Percentiles rank a stretch among this genome's conserved stretches.
Conservation (phyloP, 2,888 invertebrate species). For the Eristalis intricaria region DNA sequence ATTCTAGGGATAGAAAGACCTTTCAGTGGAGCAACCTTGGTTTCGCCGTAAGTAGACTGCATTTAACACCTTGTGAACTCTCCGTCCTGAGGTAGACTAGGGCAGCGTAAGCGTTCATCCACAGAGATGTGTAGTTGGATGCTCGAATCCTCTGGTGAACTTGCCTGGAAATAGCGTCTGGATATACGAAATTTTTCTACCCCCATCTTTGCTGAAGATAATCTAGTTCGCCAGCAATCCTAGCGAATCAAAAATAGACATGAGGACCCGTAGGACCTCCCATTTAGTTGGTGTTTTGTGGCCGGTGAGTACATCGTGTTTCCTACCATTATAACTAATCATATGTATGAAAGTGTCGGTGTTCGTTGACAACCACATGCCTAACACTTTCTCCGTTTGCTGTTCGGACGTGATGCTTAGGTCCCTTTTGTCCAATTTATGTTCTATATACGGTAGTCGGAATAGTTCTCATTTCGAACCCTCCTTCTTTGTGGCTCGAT, state of each 20-base stretch:
- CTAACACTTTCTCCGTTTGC: conserved; percentile 49
- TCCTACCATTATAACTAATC: conserved; percentile 21
- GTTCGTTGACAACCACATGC: conserved; percentile 59
- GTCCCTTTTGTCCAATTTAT: not conserved
- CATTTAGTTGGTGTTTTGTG: conserved; percentile 69
- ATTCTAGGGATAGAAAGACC: not conserved
- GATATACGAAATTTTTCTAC: not conserved
- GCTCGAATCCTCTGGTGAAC: not conserved
- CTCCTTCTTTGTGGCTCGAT: not conserved
- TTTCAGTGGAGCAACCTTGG: not conserved
- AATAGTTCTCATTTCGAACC: not conserved
- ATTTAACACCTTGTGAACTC: not conserved
- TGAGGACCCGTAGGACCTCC: conserved; percentile 69
- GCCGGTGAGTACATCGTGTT: conserved; percentile 32
- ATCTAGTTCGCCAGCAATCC: conserved; percentile 73
- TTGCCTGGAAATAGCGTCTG: not conserved
- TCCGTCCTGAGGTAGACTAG: not conserved
- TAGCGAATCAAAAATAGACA: conserved; percentile 76
- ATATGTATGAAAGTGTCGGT: conserved; percentile 68
- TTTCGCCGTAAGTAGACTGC: not conserved
- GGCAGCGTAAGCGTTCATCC: not conserved
- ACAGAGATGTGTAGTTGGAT: not conserved
- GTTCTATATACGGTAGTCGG: not conserved
- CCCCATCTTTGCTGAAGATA: conserved; percentile 68
- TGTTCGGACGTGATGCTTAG: conserved; percentile 11